Evolutionary conservation across 53 echinoderm and acorn worm species (phyloP).

Genomic region (Patiria pectinifera): DNA sequence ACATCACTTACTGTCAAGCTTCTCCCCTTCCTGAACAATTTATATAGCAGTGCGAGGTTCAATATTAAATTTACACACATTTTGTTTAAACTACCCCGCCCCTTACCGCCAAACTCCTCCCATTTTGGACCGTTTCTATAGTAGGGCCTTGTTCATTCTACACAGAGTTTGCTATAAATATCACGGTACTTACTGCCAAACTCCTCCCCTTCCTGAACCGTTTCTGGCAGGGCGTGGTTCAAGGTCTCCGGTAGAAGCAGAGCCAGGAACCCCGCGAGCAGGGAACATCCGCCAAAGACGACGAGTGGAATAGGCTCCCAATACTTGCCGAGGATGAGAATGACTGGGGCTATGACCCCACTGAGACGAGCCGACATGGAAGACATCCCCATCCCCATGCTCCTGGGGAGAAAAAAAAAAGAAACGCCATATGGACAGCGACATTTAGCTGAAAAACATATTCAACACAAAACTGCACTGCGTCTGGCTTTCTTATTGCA

Average conservation of each 20-base stretch:
- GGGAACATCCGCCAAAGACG: slow-evolving; percentile 64
- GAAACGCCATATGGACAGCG: not conserved
- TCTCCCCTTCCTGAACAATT: slow-evolving; percentile 74
- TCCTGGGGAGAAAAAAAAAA: slow-evolving; percentile 40
- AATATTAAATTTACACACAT: not conserved
- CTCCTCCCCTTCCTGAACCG: slow-evolving; percentile 73
- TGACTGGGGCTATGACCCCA: slow-evolving; percentile 64
- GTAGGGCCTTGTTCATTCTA: no score
- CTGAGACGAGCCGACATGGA: slow-evolving; percentile 76
- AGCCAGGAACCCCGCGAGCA: slow-evolving; percentile 55
- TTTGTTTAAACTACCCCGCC: no score
- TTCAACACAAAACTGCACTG: no score
- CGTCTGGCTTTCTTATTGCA: no score
- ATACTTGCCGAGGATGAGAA: slow-evolving; percentile 57
- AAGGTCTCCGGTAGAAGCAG: slow-evolving; percentile 74
- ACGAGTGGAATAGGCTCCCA: slow-evolving; percentile 70
- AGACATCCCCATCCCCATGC: slow-evolving; percentile 71
- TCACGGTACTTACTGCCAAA: slow-evolving; percentile 52
- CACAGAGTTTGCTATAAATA: no score
- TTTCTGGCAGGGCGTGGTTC: slow-evolving; percentile 64
- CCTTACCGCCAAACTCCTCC: no score
- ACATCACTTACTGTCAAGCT: slow-evolving; percentile 43
- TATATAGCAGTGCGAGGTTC: slow-evolving; percentile 56
- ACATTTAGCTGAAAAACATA: no score
- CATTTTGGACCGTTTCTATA: no score